A percentile compares a stretch with the other conserved stretches of the same genome.
Conservation (phyloP, 2,888 invertebrate genomes). For the Phania funesta region DNA sequence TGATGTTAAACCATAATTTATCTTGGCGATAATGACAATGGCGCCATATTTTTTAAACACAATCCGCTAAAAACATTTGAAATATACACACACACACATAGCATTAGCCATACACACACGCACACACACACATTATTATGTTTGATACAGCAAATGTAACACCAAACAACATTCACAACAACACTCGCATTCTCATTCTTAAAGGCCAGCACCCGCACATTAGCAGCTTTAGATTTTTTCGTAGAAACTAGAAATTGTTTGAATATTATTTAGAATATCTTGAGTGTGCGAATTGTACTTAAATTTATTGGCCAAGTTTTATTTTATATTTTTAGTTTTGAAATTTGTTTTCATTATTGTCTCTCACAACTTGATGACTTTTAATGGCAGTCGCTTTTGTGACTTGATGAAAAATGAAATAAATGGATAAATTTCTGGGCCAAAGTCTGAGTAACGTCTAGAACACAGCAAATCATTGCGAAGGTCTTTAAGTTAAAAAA, state of each 20-base stretch:
- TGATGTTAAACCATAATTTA: constrained; percentile 66
- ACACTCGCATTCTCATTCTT: neutral
- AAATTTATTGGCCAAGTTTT: constrained; percentile 62
- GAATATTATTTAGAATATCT: constrained; percentile 17
- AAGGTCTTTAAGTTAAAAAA: constrained; percentile 34
- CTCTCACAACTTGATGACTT: constrained; percentile 48
- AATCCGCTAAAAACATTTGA: constrained; percentile 47
- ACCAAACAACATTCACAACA: constrained; percentile 6
- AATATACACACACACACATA: constrained; percentile 29
- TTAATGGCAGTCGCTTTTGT: constrained; percentile 30
- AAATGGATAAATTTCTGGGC: constrained; percentile 20
- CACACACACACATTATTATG: neutral
- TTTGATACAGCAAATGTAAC: constrained; percentile 47
- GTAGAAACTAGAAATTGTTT: constrained; percentile 7
- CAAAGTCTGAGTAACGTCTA: constrained; percentile 11
- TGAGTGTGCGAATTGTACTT: constrained; percentile 43
- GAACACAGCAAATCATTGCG: constrained; percentile 41
- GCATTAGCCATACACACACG: neutral
- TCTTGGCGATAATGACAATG: constrained; percentile 67
- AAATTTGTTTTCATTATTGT: constrained; percentile 12
- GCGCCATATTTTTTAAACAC: constrained; percentile 63
- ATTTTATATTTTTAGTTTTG: neutral
- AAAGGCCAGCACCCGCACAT: constrained; percentile 61
- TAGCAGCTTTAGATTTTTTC: neutral
- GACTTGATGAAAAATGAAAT: constrained; percentile 28